Evolutionary conservation across 2,888 invertebrate genomes (phyloP), one percentile per base, ranked within the genome.

Genomic region (Lithophane socia): DNA sequence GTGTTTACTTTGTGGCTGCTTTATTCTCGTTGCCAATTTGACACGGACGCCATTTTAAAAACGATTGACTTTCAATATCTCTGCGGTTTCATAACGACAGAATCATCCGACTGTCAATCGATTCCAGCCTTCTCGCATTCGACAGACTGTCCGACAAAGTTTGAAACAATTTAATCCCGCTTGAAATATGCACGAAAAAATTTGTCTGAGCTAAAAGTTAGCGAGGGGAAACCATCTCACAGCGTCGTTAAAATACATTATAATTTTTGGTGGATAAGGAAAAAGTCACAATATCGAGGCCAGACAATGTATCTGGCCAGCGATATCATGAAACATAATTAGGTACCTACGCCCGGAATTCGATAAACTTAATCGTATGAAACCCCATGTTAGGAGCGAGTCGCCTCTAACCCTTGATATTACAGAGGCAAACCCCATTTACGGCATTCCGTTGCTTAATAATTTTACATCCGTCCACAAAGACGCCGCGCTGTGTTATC

Each of bases 401-500:
- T 90, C 83, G 88, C 88, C 86, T 89, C 85, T 90, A 92, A 91
- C 91, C 92, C 92, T 91, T 91, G 90, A 91, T 92, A 92, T 92
- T 90, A 91, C 90, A 88, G 87, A 91, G 89, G 90, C 92, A 90
- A 91, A 91, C 90, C 91, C 92, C 91, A 92, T 92, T 93, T 90
- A 92, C 90, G 90, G 91, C 93, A 94, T 94, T 95, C 93, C 92
- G 90, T 91, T 92, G 94, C 93, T 93, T 93, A 95, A 95, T 95
- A 95, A 96, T 96, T 96, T 95, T 94, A 94, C 95, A 95, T 95
- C 91, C 92, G 91, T 91, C 92, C 93, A 94, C 95, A 95, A 95
- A 96, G 96, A 95, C 94, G 93, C 86, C 91, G 92, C 92, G 91
- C 90, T 91, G 92, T 90, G 95, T 96, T 96, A 96, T 96, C 96